phyloP scores from a whole-genome alignment of 2,888 invertebrate genomes.

The Rosalia funebris region DNA sequence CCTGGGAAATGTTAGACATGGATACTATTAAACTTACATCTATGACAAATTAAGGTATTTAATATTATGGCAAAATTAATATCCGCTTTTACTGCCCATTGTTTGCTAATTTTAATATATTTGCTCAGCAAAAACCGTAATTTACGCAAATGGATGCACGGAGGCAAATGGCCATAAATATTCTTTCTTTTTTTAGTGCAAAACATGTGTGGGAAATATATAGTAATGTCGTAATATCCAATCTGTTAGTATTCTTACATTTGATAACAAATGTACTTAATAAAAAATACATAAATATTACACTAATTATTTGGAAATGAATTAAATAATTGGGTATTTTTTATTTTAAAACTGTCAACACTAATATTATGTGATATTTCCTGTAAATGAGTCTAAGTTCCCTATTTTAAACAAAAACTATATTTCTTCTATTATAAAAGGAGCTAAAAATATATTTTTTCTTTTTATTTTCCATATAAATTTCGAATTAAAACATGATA shows the following conservation, averaged over 20 bases:
- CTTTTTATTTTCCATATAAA: too few relatives aligned
- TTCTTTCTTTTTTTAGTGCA: not conserved
- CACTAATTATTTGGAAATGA: too few relatives aligned
- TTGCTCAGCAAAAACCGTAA: slow-evolving; percentile 15
- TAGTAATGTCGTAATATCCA: not conserved
- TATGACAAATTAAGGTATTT: not conserved
- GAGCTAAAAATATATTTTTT: too few relatives aligned
- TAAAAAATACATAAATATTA: not conserved
- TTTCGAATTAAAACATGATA: too few relatives aligned
- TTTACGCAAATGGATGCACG: slow-evolving; percentile 17
- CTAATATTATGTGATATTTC: too few relatives aligned
- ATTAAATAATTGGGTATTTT: too few relatives aligned
- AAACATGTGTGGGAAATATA: not conserved
- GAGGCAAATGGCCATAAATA: not conserved
- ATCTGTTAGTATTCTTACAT: not conserved
- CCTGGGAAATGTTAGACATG: not conserved
- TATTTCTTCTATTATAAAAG: too few relatives aligned
- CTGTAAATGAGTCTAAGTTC: too few relatives aligned
- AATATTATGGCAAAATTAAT: slow-evolving; percentile 36
- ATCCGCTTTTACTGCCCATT: slow-evolving; percentile 24
- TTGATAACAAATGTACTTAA: not conserved
- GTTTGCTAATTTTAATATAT: slow-evolving; percentile 24
- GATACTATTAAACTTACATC: not conserved
- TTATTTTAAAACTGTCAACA: too few relatives aligned
- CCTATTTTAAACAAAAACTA: too few relatives aligned